A percentile compares a stretch with the other conserved stretches of the same genome.
Conservation (phyloP, 2,797 vertebrate species). For the Adrianichthys oophorus region DNA sequence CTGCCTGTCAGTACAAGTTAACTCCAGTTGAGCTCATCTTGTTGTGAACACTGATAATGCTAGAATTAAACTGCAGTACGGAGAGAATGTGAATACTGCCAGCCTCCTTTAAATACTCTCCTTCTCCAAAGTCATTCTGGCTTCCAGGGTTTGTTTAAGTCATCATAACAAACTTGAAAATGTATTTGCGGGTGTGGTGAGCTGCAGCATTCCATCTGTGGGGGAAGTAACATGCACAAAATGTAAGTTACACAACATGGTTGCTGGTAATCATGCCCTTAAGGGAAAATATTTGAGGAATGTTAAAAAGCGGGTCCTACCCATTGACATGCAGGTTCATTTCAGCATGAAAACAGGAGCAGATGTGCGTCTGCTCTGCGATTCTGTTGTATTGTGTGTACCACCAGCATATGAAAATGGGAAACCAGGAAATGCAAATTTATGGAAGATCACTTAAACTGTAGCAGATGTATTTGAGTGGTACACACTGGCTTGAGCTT, state of each 20-base stretch:
- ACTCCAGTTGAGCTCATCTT: conserved; percentile 25
- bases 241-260: conserved; percentile 1
- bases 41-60: conserved; percentile 12
- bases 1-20: conserved; percentile 56
- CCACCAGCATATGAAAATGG: conserved; percentile 1
- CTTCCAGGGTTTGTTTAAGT: conserved; percentile 13
- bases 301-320: conserved; percentile 66
- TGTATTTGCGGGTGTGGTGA: conserved; percentile 42
- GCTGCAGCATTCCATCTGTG: conserved; percentile 48
- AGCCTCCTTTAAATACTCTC: background rate
- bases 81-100: conserved; percentile 15
- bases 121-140: background rate
- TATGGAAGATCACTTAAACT: too few species aligned
- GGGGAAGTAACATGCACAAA: conserved; percentile 39
- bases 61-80: background rate
- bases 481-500: too few species aligned
- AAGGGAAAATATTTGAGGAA: conserved; percentile 60
- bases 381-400: conserved; percentile 10
- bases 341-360: conserved; percentile 37
- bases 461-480: too few species aligned
- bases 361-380: conserved; percentile 35
- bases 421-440: too few species aligned
- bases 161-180: conserved; percentile 4
- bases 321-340: conserved; percentile 24
- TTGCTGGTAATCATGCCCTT: conserved; percentile 22